These are phyloP conservation scores for Platysternon megacephalum DNA, from an alignment of 2,113 vertebrate genomes.

Conservation along the genomic window DNA sequence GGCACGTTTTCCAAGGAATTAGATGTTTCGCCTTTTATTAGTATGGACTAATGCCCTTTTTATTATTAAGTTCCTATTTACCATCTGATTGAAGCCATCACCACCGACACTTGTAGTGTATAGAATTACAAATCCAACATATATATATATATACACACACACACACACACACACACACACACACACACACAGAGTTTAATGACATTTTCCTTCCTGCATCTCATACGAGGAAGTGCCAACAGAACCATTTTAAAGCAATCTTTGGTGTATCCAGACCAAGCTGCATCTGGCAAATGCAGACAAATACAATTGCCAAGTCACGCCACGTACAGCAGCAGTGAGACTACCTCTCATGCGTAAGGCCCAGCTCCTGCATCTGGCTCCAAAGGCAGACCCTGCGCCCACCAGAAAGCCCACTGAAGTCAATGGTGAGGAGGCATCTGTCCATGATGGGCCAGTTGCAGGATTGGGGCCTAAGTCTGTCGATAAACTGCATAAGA, in stretches of 20 bases:
- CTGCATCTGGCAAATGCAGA: neutral
- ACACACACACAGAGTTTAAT: neutral
- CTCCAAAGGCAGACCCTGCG: neutral
- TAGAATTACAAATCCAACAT: slow-evolving; percentile 58
- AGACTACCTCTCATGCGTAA: neutral
- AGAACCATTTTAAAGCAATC: slow-evolving; percentile 8
- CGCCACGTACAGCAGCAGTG: neutral
- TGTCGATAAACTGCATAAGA: neutral
- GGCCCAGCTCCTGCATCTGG: neutral
- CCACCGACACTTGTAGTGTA: slow-evolving; percentile 54
- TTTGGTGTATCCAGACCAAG: no score
- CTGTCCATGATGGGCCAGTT: neutral
- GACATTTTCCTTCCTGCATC: slow-evolving; percentile 70
- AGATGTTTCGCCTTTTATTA: slow-evolving; percentile 72
- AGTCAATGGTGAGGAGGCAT: neutral
- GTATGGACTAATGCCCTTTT: slow-evolving; percentile 78
- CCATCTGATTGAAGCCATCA: slow-evolving; percentile 64
- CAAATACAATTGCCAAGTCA: neutral
- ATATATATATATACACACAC: no score
- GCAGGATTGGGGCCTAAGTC: neutral
- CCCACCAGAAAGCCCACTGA: neutral
- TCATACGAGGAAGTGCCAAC: slow-evolving; percentile 43
- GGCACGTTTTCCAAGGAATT: slow-evolving; percentile 79
- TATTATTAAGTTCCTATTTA: slow-evolving; percentile 78
- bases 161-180: neutral